phyloP scores from a whole-genome alignment of 2,113 vertebrate genomes.

The Lates calcarifer region DNA sequence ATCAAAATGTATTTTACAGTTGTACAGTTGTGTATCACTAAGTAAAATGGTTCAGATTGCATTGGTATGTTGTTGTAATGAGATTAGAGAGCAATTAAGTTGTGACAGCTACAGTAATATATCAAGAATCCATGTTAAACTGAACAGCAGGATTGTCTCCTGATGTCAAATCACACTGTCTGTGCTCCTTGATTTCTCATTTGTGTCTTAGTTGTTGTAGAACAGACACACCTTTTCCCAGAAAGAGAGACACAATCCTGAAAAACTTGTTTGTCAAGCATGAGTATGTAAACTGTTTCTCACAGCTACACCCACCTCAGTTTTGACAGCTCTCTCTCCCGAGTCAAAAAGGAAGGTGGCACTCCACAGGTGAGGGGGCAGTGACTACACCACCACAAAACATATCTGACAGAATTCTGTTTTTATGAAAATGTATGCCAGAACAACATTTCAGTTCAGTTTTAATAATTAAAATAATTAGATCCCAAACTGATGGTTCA shows the following conservation, averaged over 20 bases:
- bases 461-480: background rate
- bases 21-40: background rate
- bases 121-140: background rate
- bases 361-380: background rate
- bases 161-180: background rate
- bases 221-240: slow-evolving; percentile 41
- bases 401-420: too few species aligned
- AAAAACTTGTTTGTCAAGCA: slow-evolving; percentile 65
- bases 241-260: slow-evolving; percentile 12
- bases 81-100: too few species aligned
- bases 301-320: slow-evolving; percentile 9
- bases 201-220: slow-evolving; percentile 5
- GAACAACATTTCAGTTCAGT: too few species aligned
- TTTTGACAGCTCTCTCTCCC: slow-evolving; percentile 16
- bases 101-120: background rate
- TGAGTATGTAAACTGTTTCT: slow-evolving; percentile 35
- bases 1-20: background rate
- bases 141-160: background rate
- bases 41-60: too few species aligned
- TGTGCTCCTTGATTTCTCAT: background rate
- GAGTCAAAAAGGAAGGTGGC: background rate
- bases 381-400: background rate
- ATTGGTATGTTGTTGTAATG: too few species aligned
- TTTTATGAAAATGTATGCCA: too few species aligned
- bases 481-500: background rate